Evolutionary conservation across 1,140 invertebrate species (phyloP), one percentile per base, ranked within the genome.

Genomic region (Drosophila busckii): DNA sequence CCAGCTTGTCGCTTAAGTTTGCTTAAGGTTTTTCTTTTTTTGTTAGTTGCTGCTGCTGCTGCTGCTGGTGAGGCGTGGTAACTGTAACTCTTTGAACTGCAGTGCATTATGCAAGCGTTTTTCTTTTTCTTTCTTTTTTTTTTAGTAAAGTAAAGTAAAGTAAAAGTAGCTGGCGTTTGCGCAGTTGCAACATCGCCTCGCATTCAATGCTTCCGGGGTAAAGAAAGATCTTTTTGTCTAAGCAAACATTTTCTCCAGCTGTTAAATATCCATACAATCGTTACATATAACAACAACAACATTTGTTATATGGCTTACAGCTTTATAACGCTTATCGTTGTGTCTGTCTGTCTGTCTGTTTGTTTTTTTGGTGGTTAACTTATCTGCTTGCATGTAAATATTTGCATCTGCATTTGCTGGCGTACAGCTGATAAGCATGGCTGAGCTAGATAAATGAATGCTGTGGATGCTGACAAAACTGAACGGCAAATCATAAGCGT

Each of bases 381-480:
- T 70, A 71, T 70, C 68, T 34, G 19, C 15, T 26, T 20, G 12
- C 68, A 66, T 66, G 68, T 71, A 71, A 71, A 71, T 71, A 71
- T 71, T 71, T 71, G 61, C 68, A 66, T 34, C 49, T 20, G 22
- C 12, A n/a, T 4, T 16, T 16, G 15, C n/a, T 3, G 6, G 16
- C 32, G 16, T n/a, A 32, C 13, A 15, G 6, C 16, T 23, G 2
- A 13, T 3, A 8, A 20, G 20, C 12, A 9, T 8, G n/a, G n/a
- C n/a, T n/a, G n/a, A n/a, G n/a, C n/a, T n/a, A n/a, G n/a, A n/a
- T n/a, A n/a, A n/a, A n/a, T n/a, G n/a, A n/a, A n/a, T n/a, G n/a
- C n/a, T n/a, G n/a, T n/a, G 2, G 12, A 9, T 10, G 32, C 16
- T 9, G 32, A 20, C 23, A 12, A 28, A 16, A 8, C n/a, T 38